Evolutionary conservation across 2,797 vertebrate species (phyloP), one percentile per base, ranked within the genome.

Genomic region (Loriculus beryllinus): DNA sequence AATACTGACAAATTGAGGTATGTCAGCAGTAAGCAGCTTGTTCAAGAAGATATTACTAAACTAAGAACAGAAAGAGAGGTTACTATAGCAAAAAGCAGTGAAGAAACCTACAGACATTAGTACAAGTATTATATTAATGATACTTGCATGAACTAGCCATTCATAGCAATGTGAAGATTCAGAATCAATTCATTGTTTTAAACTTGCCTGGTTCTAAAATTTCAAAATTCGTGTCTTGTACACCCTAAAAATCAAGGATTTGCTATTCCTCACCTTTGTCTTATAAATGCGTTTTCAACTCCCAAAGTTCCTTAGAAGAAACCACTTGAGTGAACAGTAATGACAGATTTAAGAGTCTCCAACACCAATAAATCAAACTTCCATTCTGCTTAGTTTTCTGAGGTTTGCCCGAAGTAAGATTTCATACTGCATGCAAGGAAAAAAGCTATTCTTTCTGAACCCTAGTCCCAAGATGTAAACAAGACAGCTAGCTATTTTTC

Each of bases 321-420:
- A 18, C 0, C 7, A 45, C 20, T 43, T 13, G 63, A 69, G 15
- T 40, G 42, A 70, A 80, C 12, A 71, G 16, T 15, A 79, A 40
- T 39, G 48, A 65, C 14, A 77, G 43, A 75, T 64, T 70, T 47
- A 52, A 82, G 43, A 40, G 12, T 47, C 33, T 81, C 40, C 28
- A 74, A 47, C 7, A 39, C 2, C 29, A 82, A 26, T 20, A 62
- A 71, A 86, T 20, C 19, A 33, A 14, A 65, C 15, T 28, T 67
- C 25, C 79, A 2, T 71, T 80, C 43, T 42, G 20, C 19, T 23
- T 64, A 21, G 22, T 28, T 74, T 70, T 69, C 42, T 33, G 25
- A 8, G 43, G 77, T 43, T 64, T 0, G 0, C 9, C 3, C 56
- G 35, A 67, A 63, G 4, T 12, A 57, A 39, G 15, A 52, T 31